Evolutionary conservation across 2,888 invertebrate species (phyloP), one percentile per base, ranked within the genome.

Genomic region (Zaprionus obscuricornis): DNA sequence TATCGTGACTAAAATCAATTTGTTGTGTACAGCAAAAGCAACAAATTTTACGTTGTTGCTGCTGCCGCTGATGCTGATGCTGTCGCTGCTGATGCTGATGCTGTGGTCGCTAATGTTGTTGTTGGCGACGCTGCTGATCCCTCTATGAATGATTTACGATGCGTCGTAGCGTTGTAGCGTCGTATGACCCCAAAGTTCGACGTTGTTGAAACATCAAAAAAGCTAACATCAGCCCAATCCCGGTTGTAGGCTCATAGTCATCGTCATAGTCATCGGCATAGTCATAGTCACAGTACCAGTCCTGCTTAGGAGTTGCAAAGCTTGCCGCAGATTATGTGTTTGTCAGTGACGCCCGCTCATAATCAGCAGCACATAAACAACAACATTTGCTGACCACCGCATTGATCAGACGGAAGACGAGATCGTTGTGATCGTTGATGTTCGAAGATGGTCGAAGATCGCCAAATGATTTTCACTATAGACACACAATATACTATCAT

Each of bases 1-100:
- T 88, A 88, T 88, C 88, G 88, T 88, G 88, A 87, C 88, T 88
- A 84, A 88, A 88, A 88, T 88, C 88, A 88, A 88, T 88, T 88
- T 88, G 88, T 88, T 86, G 81, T 76, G 65, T 82, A 71, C 76
- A 52, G 74, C 64, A 55, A 69, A 66, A 62, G 73, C 85, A 77
- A 82, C 85, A 86, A 86, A 83, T 86, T 82, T 78, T 66, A 62
- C 60, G 62, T 78, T 82, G 77, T 75, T 79, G 69, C 60, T 47
- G 58, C 45, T 51, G 52, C 26, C 34, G 60, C 49, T 65, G 46
- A 43, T 47, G 47, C 45, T 49, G 33, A 20, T 33, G 58, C 13
- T 22, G 45, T 14, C 29, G 36, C 33, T 13, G 39, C 4, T 20
- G 52, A 20, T 36, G 45, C 22, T 54, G 57, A 46, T 33, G 39